These are phyloP conservation scores for Dipus sagitta DNA, from an alignment of 2,797 vertebrate genomes.

Conservation along the genomic window DNA sequence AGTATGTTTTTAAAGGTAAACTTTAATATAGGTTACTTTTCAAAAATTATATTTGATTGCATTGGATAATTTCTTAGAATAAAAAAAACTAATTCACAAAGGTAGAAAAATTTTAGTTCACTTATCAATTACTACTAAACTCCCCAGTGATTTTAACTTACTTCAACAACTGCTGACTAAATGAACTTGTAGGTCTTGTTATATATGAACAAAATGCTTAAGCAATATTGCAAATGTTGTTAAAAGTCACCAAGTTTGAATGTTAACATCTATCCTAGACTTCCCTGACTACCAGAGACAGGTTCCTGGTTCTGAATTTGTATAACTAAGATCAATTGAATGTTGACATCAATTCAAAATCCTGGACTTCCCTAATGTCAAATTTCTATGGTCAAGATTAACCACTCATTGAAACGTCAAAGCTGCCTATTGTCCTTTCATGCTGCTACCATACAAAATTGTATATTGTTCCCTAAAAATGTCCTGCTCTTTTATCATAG, in stretches of 20 bases:
- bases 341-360: constrained; percentile 49
- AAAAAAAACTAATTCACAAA: constrained; percentile 49
- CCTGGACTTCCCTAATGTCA: not conserved
- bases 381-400: not conserved
- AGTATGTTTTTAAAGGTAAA: constrained; percentile 51
- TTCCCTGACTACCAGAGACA: not conserved
- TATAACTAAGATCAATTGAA: not conserved
- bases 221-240: not conserved
- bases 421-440: not conserved
- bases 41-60: constrained; percentile 19
- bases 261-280: constrained; percentile 48
- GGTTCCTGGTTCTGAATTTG: too few species aligned
- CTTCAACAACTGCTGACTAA: constrained; percentile 35
- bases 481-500: constrained; percentile 4
- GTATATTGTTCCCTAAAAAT: constrained; percentile 23
- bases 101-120: constrained; percentile 63
- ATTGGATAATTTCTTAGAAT: constrained; percentile 46
- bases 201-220: constrained; percentile 14
- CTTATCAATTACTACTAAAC: constrained; percentile 26
- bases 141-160: constrained; percentile 33
- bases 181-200: not conserved
- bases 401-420: not conserved
- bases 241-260: not conserved
- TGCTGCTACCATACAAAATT: constrained; percentile 7
- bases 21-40: constrained; percentile 7